Evolutionary conservation across 2,797 vertebrate genomes (phyloP).

Genomic region (Ceryle rudis): DNA sequence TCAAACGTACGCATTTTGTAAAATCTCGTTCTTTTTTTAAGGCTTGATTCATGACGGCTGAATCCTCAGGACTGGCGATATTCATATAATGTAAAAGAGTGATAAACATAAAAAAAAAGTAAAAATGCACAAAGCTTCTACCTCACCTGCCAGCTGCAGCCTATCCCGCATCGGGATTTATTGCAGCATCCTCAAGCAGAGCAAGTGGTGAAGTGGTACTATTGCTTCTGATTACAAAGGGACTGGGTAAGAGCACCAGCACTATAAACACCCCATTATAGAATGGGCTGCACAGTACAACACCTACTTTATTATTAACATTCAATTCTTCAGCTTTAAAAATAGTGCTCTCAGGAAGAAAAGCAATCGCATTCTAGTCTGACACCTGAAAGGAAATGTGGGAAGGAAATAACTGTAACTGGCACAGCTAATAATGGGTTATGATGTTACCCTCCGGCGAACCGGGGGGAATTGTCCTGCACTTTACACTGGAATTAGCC

Average conservation of each 20-base stretch:
- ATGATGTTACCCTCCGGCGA: constrained; percentile 34
- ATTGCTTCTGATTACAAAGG: constrained; percentile 63
- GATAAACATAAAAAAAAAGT: constrained; percentile 58
- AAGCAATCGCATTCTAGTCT: constrained; percentile 23
- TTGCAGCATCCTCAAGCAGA: constrained; percentile 37
- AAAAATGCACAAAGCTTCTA: constrained; percentile 32
- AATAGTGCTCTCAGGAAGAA: constrained; percentile 51
- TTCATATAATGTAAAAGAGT: constrained; percentile 36
- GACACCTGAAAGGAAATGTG: constrained; percentile 61
- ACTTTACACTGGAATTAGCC: constrained; percentile 22
- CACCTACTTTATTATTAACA: constrained; percentile 47
- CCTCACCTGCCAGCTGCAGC: constrained; percentile 38
- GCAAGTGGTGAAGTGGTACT: constrained; percentile 36
- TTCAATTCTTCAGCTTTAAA: constrained; percentile 28
- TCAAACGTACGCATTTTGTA: background rate
- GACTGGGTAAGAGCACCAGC: constrained; percentile 23
- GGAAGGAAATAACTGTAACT: constrained; percentile 62
- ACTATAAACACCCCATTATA: constrained; percentile 44
- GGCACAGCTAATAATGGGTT: constrained; percentile 55
- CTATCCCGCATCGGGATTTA: constrained; percentile 55
- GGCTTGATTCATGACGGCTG: constrained; percentile 17
- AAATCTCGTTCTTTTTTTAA: constrained; percentile 37
- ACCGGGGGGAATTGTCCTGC: background rate
- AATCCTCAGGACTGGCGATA: constrained; percentile 24
- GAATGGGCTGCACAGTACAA: constrained; percentile 23